Evolutionary conservation across 2,797 vertebrate genomes (phyloP).

Genomic region (Mus spretus): DNA sequence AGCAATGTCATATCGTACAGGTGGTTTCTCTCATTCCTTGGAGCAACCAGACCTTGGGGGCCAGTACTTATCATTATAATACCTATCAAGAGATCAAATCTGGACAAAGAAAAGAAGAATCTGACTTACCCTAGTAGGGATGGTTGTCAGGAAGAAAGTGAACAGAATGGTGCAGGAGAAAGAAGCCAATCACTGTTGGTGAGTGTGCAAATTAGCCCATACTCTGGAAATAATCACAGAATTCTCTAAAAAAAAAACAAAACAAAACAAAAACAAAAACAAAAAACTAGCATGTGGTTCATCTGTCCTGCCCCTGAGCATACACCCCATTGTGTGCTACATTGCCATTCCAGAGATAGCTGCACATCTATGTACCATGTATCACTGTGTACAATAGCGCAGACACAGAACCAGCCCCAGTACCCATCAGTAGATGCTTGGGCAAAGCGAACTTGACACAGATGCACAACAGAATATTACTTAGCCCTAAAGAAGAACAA

Average conservation of each 20-base stretch:
- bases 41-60: no score
- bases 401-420: fast-evolving
- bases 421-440: background rate
- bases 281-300: background rate
- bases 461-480: background rate
- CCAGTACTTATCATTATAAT: background rate
- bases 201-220: background rate
- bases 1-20: background rate
- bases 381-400: background rate
- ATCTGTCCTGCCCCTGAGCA: background rate
- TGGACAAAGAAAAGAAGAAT: background rate
- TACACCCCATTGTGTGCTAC: background rate
- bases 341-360: background rate
- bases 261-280: no score
- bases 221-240: background rate
- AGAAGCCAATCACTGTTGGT: background rate
- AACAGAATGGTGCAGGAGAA: background rate
- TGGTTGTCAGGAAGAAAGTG: background rate
- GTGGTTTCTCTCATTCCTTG: background rate
- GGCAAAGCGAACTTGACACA: background rate
- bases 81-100: background rate
- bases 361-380: background rate
- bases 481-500: background rate
- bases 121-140: background rate
- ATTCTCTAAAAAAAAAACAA: no score